phyloP scores from a whole-genome alignment of 2,888 invertebrate species.

The Drosophila nr. perissopoda region DNA sequence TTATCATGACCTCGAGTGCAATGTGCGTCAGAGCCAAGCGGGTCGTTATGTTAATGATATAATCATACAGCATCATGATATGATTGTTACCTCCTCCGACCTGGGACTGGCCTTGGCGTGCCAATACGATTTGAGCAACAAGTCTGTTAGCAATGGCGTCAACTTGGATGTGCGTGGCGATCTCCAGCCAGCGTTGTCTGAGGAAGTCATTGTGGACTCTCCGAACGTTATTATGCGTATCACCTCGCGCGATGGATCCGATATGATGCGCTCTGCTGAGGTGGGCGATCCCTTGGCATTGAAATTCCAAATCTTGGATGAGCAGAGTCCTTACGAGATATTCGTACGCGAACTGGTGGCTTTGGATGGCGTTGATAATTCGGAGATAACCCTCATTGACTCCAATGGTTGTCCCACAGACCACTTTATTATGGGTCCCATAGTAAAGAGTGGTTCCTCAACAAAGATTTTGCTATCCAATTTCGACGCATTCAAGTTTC shows the following conservation, averaged over 20 bases:
- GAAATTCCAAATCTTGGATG: slow-evolving; percentile 96
- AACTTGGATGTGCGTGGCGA: slow-evolving; percentile 95
- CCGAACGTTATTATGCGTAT: slow-evolving; percentile 98
- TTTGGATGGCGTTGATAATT: slow-evolving; percentile 96
- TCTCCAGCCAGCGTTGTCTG: slow-evolving; percentile 92
- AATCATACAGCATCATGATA: slow-evolving; percentile 97
- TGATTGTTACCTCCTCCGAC: slow-evolving; percentile 96
- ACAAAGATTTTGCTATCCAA: slow-evolving; percentile 94
- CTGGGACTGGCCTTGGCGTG: slow-evolving; percentile 95
- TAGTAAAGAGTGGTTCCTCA: slow-evolving; percentile 92
- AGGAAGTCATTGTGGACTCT: slow-evolving; percentile 96
- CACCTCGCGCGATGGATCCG: slow-evolving; percentile 93
- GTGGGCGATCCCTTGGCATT: slow-evolving; percentile 96
- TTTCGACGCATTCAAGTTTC: slow-evolving; percentile 98
- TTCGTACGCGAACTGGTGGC: slow-evolving; percentile 97
- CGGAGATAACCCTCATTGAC: slow-evolving; percentile 96
- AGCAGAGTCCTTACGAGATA: slow-evolving; percentile 97
- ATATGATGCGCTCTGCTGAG: slow-evolving; percentile 94
- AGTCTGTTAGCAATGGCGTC: slow-evolving; percentile 95
- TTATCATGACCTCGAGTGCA: slow-evolving; percentile 96
- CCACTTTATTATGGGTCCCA: slow-evolving; percentile 96
- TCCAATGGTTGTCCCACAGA: slow-evolving; percentile 96
- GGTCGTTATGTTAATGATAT: slow-evolving; percentile 95
- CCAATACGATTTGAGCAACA: slow-evolving; percentile 96
- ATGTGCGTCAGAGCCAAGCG: slow-evolving; percentile 94